phyloP scores from a whole-genome alignment of 2,797 vertebrate species.

The Bradypodion pumilum region DNA sequence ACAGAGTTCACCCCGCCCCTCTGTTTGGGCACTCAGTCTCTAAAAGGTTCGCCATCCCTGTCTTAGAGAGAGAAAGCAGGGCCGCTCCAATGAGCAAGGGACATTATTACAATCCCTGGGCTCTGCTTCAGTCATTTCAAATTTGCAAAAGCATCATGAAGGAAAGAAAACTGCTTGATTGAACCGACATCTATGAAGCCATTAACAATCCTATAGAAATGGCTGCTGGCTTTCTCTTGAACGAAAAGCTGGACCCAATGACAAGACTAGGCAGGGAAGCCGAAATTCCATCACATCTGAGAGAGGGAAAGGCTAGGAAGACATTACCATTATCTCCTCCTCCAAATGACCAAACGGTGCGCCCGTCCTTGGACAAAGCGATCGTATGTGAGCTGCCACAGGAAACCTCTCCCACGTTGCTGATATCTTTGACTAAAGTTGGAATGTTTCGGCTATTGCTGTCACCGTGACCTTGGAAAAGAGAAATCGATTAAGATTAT shows the following conservation, averaged over 20 bases:
- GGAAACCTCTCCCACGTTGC: constrained; percentile 84
- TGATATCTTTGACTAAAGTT: constrained; percentile 84
- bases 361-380: constrained; percentile 83
- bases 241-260: not conserved
- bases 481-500: not conserved
- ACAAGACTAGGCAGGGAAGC: not conserved
- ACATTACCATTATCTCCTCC: constrained; percentile 83
- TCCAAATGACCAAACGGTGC: constrained; percentile 85
- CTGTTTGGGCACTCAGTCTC: no score
- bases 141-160: no score
- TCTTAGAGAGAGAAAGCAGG: no score
- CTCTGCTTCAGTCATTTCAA: no score
- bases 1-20: no score
- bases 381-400: constrained; percentile 85
- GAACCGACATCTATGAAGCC: not conserved
- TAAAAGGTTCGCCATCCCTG: no score
- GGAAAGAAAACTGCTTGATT: not conserved
- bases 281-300: not conserved
- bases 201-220: not conserved
- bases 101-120: no score
- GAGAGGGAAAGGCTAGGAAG: not conserved
- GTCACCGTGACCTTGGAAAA: constrained; percentile 79
- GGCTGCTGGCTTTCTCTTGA: not conserved
- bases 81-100: no score
- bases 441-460: constrained; percentile 86